Conservation (phyloP, 2,797 vertebrate genomes). For the Bovichtus variegatus region DNA sequence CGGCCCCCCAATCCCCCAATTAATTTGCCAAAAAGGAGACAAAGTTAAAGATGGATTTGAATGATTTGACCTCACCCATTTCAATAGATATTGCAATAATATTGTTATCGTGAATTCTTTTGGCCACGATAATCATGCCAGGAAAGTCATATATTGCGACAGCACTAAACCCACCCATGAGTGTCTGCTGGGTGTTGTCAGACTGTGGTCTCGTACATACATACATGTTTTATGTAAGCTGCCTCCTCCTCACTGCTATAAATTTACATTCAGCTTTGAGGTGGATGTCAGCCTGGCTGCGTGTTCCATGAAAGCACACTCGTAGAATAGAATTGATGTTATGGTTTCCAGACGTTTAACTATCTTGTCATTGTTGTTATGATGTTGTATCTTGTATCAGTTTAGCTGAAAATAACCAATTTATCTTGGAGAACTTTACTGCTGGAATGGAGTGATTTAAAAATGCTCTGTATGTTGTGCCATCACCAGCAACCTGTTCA, state of each 20-base stretch:
- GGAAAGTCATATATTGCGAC: no score
- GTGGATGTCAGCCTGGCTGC: neutral
- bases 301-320: neutral
- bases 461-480: neutral
- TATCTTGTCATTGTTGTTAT: slow-evolving; percentile 28
- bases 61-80: no score
- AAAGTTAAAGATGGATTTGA: no score
- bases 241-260: slow-evolving; percentile 25
- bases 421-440: neutral
- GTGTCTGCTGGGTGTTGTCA: slow-evolving; percentile 42
- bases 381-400: slow-evolving; percentile 19
- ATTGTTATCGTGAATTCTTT: no score
- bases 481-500: neutral
- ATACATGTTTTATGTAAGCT: slow-evolving; percentile 4
- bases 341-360: slow-evolving; percentile 33
- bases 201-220: slow-evolving; percentile 31
- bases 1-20: no score
- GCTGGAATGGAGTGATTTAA: neutral
- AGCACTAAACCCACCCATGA: neutral
- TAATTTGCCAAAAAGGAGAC: no score
- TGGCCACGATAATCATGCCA: no score
- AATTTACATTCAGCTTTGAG: slow-evolving; percentile 28
- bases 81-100: no score
- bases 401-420: slow-evolving; percentile 6
- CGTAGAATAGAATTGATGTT: slow-evolving; percentile 5